Conservation (phyloP, 2,797 vertebrate genomes). For the Gobionotothen gibberifrons region DNA sequence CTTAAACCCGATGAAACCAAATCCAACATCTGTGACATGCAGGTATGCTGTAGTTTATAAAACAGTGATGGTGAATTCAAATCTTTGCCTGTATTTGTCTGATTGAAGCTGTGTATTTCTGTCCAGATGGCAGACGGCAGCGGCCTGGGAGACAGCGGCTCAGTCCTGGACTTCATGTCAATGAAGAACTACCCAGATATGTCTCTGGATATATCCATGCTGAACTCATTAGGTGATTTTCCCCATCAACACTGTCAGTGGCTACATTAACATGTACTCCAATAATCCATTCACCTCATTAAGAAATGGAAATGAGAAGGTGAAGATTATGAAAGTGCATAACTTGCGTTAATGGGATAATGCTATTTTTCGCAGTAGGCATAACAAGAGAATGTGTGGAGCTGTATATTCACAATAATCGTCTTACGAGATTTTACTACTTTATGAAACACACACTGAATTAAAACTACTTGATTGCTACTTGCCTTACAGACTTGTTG, state of each 20-base stretch:
- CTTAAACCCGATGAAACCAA: slow-evolving; percentile 90
- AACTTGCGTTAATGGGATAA: background rate
- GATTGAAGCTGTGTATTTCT: slow-evolving; percentile 27
- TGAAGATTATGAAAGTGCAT: background rate
- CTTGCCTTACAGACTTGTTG: background rate
- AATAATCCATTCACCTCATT: slow-evolving; percentile 7
- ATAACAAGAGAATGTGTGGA: background rate
- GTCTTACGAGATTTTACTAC: background rate
- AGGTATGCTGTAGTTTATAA: slow-evolving; percentile 65
- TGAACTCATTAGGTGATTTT: slow-evolving; percentile 90
- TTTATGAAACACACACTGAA: background rate
- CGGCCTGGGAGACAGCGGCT: slow-evolving; percentile 84
- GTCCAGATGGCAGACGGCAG: slow-evolving; percentile 85
- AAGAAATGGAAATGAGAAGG: background rate
- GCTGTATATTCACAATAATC: background rate
- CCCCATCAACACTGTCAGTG: background rate
- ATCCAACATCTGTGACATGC: slow-evolving; percentile 85
- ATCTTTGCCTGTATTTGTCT: background rate
- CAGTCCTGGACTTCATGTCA: slow-evolving; percentile 93
- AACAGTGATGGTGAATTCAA: background rate
- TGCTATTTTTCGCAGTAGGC: background rate
- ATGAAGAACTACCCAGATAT: slow-evolving; percentile 94
- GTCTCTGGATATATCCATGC: slow-evolving; percentile 94
- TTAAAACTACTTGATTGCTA: background rate
- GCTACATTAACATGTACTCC: background rate